A percentile compares a stretch with the other conserved stretches of the same genome.
These are phyloP conservation scores for Protobothrops flavoviridis DNA, from an alignment of 2,113 vertebrate species.

Conservation along the genomic window DNA sequence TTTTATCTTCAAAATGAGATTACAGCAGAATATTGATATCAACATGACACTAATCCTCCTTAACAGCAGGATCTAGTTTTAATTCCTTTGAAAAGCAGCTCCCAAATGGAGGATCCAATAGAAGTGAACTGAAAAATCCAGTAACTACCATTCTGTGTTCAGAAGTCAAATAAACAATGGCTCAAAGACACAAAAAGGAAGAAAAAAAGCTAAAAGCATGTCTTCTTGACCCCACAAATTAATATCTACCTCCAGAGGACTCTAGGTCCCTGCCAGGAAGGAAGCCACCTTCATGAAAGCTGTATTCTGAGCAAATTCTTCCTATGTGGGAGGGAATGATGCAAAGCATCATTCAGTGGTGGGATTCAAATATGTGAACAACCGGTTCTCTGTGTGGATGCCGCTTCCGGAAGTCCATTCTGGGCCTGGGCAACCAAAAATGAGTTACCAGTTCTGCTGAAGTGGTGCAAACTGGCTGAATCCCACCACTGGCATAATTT, in stretches of 20 bases:
- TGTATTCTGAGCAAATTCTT: background rate
- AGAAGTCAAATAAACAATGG: background rate
- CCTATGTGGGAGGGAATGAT: background rate
- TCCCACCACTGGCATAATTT: background rate
- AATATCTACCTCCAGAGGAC: background rate
- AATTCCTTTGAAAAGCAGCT: background rate
- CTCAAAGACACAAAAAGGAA: background rate
- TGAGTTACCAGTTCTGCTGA: too few relatives aligned
- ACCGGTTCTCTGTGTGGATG: too few relatives aligned
- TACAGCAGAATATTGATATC: background rate
- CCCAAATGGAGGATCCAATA: background rate
- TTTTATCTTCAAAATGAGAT: background rate
- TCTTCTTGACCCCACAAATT: background rate
- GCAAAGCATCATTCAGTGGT: background rate
- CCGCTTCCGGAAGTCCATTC: too few relatives aligned
- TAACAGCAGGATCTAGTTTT: background rate
- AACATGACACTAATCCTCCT: background rate
- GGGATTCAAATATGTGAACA: too few relatives aligned
- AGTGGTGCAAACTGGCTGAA: too few relatives aligned
- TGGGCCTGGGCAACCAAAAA: too few relatives aligned
- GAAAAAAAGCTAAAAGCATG: background rate
- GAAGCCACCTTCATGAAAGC: background rate
- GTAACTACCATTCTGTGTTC: background rate
- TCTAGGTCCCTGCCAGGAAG: background rate
- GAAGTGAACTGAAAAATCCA: background rate